These are phyloP conservation scores for Epinotia nisella DNA, from an alignment of 2,888 invertebrate species.

Conservation along the genomic window DNA sequence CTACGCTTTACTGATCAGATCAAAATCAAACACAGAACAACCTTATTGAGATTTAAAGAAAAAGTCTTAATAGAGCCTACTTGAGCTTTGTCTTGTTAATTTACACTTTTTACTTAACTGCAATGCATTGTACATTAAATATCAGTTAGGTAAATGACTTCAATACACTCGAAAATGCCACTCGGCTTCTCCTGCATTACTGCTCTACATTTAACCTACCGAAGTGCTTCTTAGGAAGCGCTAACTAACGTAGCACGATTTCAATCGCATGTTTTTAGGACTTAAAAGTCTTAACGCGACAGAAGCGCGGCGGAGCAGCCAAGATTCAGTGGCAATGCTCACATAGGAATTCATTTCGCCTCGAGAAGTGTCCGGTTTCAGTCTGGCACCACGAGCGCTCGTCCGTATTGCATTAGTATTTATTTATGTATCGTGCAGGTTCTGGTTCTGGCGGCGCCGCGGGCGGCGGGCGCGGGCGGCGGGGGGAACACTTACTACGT, in stretches of 20 bases:
- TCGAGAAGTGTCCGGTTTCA: constrained; percentile 83
- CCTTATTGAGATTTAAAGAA: background rate
- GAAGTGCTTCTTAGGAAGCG: constrained; percentile 24
- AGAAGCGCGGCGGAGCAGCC: constrained; percentile 56
- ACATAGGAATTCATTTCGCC: constrained; percentile 79
- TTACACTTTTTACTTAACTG: background rate
- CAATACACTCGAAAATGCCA: no score
- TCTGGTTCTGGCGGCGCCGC: constrained; percentile 72
- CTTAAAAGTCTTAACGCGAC: constrained; percentile 40
- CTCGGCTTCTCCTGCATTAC: background rate
- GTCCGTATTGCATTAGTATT: constrained; percentile 79
- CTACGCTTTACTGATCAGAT: background rate
- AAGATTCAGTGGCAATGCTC: constrained; percentile 76
- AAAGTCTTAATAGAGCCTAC: background rate
- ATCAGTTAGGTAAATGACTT: no score
- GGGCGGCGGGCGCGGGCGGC: constrained; percentile 61
- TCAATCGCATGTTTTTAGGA: constrained; percentile 30
- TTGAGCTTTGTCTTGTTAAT: background rate
- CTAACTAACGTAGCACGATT: constrained; percentile 25
- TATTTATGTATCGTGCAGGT: constrained; percentile 81
- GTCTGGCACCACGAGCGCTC: constrained; percentile 75
- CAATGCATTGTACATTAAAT: no score
- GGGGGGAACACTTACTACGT: constrained; percentile 84
- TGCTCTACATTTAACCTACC: background rate
- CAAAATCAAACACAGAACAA: background rate